Evolutionary conservation across 2,888 invertebrate genomes (phyloP).

Genomic region (Steinernema carpocapsae): DNA sequence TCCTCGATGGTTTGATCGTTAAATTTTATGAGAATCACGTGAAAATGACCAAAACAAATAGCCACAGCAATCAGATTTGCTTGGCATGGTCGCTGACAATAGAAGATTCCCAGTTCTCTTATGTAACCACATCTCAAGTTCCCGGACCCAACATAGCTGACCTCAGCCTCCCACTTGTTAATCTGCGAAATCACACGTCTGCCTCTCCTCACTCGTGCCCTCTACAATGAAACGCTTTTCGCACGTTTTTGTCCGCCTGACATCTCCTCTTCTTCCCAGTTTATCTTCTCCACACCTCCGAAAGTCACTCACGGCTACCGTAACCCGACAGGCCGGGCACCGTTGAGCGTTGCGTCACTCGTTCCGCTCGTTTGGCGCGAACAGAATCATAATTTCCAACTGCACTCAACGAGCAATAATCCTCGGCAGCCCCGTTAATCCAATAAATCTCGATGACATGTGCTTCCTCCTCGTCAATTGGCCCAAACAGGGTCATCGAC

Average conservation of each 20-base stretch:
- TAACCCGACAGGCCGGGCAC: background rate
- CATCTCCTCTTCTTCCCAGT: background rate
- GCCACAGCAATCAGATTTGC: too few species aligned
- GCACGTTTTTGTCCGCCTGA: constrained; percentile 11
- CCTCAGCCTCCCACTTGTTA: background rate
- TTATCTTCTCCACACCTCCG: background rate
- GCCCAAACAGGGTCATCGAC: constrained; percentile 14
- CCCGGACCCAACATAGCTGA: too few species aligned
- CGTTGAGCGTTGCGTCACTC: background rate
- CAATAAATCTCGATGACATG: constrained; percentile 32
- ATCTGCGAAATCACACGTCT: background rate
- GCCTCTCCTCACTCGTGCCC: background rate
- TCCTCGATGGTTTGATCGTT: too few species aligned
- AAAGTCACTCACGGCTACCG: background rate
- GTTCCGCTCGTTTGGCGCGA: constrained; percentile 15
- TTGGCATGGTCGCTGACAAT: too few species aligned
- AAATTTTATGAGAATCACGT: too few species aligned
- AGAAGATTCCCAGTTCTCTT: too few species aligned
- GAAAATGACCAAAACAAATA: too few species aligned
- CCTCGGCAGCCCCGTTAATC: constrained; percentile 5
- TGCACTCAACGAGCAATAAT: constrained; percentile 32
- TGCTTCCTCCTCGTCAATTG: constrained; percentile 11
- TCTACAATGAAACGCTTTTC: background rate
- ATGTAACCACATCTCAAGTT: too few species aligned
- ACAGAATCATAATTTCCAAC: background rate